Evolutionary conservation across 2,888 invertebrate species (phyloP), one percentile per base, ranked within the genome.

Genomic region (Tinea pellionella): DNA sequence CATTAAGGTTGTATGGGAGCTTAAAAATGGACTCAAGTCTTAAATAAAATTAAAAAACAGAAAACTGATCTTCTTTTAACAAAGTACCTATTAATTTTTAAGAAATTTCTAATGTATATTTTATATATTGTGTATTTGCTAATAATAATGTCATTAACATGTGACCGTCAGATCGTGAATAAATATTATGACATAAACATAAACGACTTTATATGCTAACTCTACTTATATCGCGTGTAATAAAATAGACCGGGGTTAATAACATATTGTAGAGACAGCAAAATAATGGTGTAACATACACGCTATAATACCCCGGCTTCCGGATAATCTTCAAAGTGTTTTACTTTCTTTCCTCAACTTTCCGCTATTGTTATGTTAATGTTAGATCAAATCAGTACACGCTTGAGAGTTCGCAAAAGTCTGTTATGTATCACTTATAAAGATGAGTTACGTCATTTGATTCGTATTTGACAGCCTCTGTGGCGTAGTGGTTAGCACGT

Each of bases 301-400:
- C 8, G 47, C n/a, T 15, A 4, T 6, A 2, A 37, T 37, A n/a
- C n/a, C 2, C 8, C 47, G 47, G 47, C 47, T 47, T 47, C 47
- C 47, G 47, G 47, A 47, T 13, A 47, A 47, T 47, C 47, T 47
- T 47, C 47, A 47, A 47, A 47, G 47, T 3, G 13, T 47, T 47
- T 47, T 47, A 16, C 13, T 16, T 47, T 47, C 16, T 16, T 47
- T 47, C 16, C 47, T 16, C 9, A 16, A 15, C 8, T 16, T 47
- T 47, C 16, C 47, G 47, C 47, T n/a, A 47, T 47, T 47, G 47
- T 47, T 47, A 47, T 16, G 47, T 47, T 16, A 37, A 37, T 37
- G 47, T 13, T 47, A 47, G 47, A 47, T 47, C 13, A 47, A 47
- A 47, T 47, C 47, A 47, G 47, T 37, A 47, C 47, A 37, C 16